Percentiles rank a stretch among this genome's conserved stretches.
These are phyloP conservation scores for Thaumetopoea pityocampa DNA, from an alignment of 1,140 invertebrate species.

Conservation along the genomic window DNA sequence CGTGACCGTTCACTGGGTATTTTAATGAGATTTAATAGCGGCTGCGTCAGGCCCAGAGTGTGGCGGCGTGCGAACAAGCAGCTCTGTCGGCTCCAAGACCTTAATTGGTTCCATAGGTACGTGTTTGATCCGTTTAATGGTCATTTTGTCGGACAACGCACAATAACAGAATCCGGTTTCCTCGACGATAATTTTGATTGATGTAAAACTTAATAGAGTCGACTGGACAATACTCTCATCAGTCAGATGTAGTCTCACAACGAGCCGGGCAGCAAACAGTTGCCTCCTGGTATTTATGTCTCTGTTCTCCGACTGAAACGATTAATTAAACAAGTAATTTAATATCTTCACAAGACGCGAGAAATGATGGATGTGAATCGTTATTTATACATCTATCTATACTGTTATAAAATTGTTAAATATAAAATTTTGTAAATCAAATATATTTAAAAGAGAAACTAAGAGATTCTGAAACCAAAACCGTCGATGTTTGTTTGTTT, in stretches of 20 bases:
- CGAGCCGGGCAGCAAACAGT: neutral
- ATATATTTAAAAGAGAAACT: too few species aligned
- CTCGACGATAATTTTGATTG: conserved; percentile 39
- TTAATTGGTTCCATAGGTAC: conserved; percentile 59
- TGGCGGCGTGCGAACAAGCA: conserved; percentile 18
- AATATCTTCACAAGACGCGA: conserved; percentile 37
- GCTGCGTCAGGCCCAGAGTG: conserved; percentile 17
- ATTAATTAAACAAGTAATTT: conserved; percentile 15
- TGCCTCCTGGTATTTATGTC: conserved; percentile 3
- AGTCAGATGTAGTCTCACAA: conserved; percentile 21
- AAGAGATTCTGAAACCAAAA: too few species aligned
- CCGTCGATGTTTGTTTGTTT: too few species aligned
- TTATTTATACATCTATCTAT: too few species aligned
- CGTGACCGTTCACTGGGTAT: conserved; percentile 46
- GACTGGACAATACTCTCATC: conserved; percentile 23
- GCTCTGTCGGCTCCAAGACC: conserved; percentile 44
- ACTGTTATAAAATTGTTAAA: too few species aligned
- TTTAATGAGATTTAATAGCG: conserved; percentile 56
- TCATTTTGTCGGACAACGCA: conserved; percentile 40
- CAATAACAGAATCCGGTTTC: conserved; percentile 40
- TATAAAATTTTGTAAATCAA: too few species aligned
- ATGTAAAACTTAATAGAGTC: conserved; percentile 34
- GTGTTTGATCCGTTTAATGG: conserved; percentile 52
- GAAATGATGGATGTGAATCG: conserved; percentile 42
- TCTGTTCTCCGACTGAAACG: neutral